phyloP scores from a whole-genome alignment of 1,140 invertebrate genomes.

The Campodea augens region DNA sequence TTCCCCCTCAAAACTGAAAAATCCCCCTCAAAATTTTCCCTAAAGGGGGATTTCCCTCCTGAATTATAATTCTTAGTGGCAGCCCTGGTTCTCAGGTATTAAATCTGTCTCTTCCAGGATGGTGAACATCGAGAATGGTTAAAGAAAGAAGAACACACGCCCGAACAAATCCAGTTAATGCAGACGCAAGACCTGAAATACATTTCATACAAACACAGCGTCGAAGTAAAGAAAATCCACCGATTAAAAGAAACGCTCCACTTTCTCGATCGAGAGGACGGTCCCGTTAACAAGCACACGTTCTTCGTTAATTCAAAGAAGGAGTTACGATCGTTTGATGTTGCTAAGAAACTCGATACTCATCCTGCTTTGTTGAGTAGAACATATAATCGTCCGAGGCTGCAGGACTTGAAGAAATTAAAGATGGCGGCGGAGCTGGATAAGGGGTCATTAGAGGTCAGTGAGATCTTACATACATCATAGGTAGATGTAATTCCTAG shows the following conservation, averaged over 20 bases:
- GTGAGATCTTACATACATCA: constrained; percentile 6
- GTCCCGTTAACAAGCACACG: constrained; percentile 49
- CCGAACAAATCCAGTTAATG: constrained; percentile 72
- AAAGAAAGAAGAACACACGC: constrained; percentile 47
- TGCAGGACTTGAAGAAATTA: constrained; percentile 37
- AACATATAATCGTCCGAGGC: constrained; percentile 43
- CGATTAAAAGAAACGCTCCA: constrained; percentile 64
- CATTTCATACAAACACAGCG: constrained; percentile 58
- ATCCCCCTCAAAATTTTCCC: no score
- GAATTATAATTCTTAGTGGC: no score
- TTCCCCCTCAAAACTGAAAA: no score
- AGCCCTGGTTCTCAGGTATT: no score
- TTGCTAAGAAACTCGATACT: constrained; percentile 50
- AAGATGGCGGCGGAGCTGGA: constrained; percentile 34
- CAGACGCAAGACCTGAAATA: constrained; percentile 82
- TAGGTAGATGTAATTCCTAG: constrained; percentile 14
- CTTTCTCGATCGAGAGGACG: constrained; percentile 49
- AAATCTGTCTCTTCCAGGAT: constrained; percentile 15
- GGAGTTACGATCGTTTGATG: constrained; percentile 42
- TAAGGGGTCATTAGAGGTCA: constrained; percentile 22
- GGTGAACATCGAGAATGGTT: constrained; percentile 46
- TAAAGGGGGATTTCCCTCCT: no score
- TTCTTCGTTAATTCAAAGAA: constrained; percentile 58
- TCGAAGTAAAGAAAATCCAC: constrained; percentile 76
- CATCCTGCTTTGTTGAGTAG: constrained; percentile 45